Percentiles rank a stretch among this genome's conserved stretches.
phyloP scores from a whole-genome alignment of 2,888 invertebrate genomes.

The Lasioglossum malachurum region DNA sequence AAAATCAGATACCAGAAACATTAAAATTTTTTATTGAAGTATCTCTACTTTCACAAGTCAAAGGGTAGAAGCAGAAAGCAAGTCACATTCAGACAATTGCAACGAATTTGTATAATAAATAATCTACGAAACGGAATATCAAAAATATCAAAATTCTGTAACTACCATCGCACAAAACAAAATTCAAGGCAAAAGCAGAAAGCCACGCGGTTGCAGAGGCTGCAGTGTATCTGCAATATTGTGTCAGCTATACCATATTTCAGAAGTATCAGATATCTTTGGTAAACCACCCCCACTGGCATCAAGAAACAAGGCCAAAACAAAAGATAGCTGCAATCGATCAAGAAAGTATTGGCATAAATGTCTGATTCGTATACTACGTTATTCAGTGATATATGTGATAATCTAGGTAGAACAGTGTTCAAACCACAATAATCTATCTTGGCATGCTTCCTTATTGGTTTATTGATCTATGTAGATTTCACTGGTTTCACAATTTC shows the following conservation, averaged over 20 bases:
- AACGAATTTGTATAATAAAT: not conserved
- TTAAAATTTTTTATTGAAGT: too few relatives aligned
- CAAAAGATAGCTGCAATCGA: not conserved
- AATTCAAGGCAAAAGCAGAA: not conserved
- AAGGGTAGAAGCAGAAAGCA: too few relatives aligned
- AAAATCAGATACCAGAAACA: too few relatives aligned
- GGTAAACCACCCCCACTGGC: not conserved
- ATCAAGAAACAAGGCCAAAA: not conserved
- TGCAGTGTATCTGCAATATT: not conserved
- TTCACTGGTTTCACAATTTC: not conserved
- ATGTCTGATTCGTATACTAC: not conserved
- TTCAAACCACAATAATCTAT: not conserved
- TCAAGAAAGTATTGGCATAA: not conserved
- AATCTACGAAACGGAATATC: not conserved
- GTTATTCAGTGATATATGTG: not conserved
- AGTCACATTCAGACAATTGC: not conserved
- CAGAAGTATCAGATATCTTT: not conserved
- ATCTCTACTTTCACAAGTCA: too few relatives aligned
- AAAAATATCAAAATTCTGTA: not conserved
- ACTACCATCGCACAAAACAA: not conserved
- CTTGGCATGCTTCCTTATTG: not conserved
- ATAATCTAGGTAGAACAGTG: not conserved
- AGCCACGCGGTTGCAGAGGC: not conserved
- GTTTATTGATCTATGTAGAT: not conserved
- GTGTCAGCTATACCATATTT: not conserved